Evolutionary conservation across 2,888 invertebrate species (phyloP).

Genomic region (Blastobasis adustella): DNA sequence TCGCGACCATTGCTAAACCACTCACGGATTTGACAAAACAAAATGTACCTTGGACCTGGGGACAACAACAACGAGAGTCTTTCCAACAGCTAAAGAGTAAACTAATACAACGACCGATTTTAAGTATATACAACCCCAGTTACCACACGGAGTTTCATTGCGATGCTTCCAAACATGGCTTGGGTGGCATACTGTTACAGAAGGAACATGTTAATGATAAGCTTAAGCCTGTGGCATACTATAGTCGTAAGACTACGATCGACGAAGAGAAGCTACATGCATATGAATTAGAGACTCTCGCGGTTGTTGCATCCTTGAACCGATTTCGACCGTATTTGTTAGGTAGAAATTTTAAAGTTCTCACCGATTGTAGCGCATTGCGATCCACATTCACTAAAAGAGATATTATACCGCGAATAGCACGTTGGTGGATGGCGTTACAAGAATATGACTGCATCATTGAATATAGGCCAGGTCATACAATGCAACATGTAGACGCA

Average conservation of each 20-base stretch:
- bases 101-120: slow-evolving; percentile 2
- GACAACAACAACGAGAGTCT: slow-evolving; percentile 2
- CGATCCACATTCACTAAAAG: neutral
- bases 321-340: slow-evolving; percentile 1
- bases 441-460: neutral
- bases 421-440: neutral
- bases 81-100: slow-evolving; percentile 1
- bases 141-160: slow-evolving; percentile 4
- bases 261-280: slow-evolving; percentile 29
- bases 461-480: slow-evolving; percentile 1
- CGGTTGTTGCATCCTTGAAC: slow-evolving; percentile 4
- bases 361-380: slow-evolving; percentile 3
- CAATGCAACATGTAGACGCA: neutral
- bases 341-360: slow-evolving; percentile 2
- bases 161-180: slow-evolving; percentile 7
- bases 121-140: slow-evolving; percentile 4
- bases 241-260: slow-evolving; percentile 24
- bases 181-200: slow-evolving; percentile 6
- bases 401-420: neutral
- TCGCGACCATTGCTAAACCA: slow-evolving; percentile 4
- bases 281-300: slow-evolving; percentile 21
- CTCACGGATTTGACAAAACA: slow-evolving; percentile 4
- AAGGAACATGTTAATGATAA: neutral
- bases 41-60: slow-evolving; percentile 4
- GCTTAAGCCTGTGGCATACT: slow-evolving; percentile 19